Evolutionary conservation across 2,113 vertebrate genomes (phyloP).

Genomic region (Todiramphus saurophagus): DNA sequence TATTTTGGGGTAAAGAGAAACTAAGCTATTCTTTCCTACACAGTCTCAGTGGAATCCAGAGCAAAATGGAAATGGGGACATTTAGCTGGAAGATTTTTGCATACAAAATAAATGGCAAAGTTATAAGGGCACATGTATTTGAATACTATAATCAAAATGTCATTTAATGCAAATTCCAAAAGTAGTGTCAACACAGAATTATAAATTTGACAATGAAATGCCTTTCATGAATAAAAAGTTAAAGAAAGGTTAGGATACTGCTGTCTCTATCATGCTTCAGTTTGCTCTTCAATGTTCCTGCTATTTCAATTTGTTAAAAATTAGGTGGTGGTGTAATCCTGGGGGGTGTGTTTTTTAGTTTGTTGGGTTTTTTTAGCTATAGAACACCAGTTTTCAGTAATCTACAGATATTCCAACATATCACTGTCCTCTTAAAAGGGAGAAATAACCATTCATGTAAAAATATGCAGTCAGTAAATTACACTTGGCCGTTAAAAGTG

Average conservation of each 20-base stretch:
- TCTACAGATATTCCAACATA: neutral
- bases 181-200: constrained; percentile 57
- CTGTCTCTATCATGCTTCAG: neutral
- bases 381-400: neutral
- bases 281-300: neutral
- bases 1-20: neutral
- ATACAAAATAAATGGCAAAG: constrained; percentile 66
- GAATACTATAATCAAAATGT: constrained; percentile 73
- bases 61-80: constrained; percentile 58
- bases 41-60: constrained; percentile 26
- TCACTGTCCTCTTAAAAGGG: neutral
- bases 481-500: neutral
- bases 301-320: neutral
- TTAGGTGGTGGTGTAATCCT: neutral
- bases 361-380: neutral
- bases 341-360: no score
- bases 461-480: neutral
- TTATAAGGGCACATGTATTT: constrained; percentile 67
- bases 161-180: constrained; percentile 72
- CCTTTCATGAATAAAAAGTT: constrained; percentile 57
- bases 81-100: constrained; percentile 63
- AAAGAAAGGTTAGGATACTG: constrained; percentile 43
- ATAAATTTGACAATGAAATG: constrained; percentile 46
- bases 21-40: neutral
- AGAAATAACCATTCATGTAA: neutral